phyloP scores from a whole-genome alignment of 2,888 invertebrate species.

The Thalpophila matura region DNA sequence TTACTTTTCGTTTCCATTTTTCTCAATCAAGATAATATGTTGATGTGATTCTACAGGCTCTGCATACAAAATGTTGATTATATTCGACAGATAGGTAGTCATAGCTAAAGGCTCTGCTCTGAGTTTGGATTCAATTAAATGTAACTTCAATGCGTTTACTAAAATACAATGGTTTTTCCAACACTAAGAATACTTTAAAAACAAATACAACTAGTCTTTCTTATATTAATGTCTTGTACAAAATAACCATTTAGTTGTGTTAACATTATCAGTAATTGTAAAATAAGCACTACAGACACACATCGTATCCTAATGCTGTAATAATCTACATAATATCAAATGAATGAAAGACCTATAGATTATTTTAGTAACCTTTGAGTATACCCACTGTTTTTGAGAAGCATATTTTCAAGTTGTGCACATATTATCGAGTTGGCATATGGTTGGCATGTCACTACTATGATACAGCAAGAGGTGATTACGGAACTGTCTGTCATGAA shows the following conservation, averaged over 20 bases:
- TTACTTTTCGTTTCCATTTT: conserved; percentile 37
- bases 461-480: conserved; percentile 87
- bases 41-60: no score
- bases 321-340: conserved; percentile 3
- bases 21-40: conserved; percentile 39
- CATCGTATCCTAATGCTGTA: conserved; percentile 2
- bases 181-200: conserved; percentile 9
- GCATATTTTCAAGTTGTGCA: conserved; percentile 67
- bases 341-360: conserved; percentile 29
- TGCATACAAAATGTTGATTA: conserved; percentile 1
- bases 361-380: conserved; percentile 28
- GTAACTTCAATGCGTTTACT: neutral
- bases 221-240: neutral
- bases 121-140: conserved; percentile 3
- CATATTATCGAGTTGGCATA: conserved; percentile 82
- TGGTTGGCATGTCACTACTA: conserved; percentile 85
- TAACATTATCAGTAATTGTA: conserved; percentile 17
- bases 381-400: conserved; percentile 66
- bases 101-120: no score
- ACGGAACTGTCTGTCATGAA: conserved; percentile 91
- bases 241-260: conserved; percentile 33
- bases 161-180: neutral
- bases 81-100: neutral
- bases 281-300: conserved; percentile 4
- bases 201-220: neutral